Evolutionary conservation across 2,888 invertebrate genomes (phyloP).

Genomic region (Volucella bombylans): DNA sequence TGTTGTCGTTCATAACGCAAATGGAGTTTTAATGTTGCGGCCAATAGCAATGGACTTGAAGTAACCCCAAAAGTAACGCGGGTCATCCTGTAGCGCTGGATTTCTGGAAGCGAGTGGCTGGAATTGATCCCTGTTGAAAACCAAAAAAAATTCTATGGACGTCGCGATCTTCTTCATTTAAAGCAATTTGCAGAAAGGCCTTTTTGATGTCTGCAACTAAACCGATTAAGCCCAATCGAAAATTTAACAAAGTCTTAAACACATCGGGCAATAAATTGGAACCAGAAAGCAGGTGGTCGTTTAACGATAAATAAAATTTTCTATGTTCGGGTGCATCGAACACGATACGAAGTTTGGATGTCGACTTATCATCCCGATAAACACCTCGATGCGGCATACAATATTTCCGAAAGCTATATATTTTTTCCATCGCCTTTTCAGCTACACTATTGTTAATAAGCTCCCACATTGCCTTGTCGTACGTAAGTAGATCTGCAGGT

Average conservation of each 20-base stretch:
- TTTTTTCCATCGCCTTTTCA: constrained; percentile 1
- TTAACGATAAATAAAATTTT: constrained; percentile 1
- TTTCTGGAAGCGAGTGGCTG: too few relatives aligned
- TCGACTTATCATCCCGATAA: constrained; percentile 20
- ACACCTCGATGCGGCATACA: constrained; percentile 32
- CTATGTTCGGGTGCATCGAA: constrained; percentile 19
- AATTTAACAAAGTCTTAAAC: too few relatives aligned
- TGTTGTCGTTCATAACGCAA: neutral
- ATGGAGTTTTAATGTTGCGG: constrained; percentile 16
- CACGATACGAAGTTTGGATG: constrained; percentile 15
- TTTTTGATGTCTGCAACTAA: too few relatives aligned
- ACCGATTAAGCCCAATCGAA: too few relatives aligned
- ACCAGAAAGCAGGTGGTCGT: neutral
- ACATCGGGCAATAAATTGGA: neutral
- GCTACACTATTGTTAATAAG: constrained; percentile 14
- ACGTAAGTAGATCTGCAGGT: constrained; percentile 3
- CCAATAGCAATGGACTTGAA: neutral
- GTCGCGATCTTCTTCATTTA: too few relatives aligned
- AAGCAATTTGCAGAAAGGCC: too few relatives aligned
- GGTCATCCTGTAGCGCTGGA: too few relatives aligned
- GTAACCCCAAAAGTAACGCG: too few relatives aligned
- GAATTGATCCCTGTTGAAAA: too few relatives aligned
- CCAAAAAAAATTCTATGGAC: too few relatives aligned
- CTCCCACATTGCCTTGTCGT: constrained; percentile 23
- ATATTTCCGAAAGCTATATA: neutral